Conservation (phyloP, 2,797 vertebrate species). For the Fistularia tabacaria region DNA sequence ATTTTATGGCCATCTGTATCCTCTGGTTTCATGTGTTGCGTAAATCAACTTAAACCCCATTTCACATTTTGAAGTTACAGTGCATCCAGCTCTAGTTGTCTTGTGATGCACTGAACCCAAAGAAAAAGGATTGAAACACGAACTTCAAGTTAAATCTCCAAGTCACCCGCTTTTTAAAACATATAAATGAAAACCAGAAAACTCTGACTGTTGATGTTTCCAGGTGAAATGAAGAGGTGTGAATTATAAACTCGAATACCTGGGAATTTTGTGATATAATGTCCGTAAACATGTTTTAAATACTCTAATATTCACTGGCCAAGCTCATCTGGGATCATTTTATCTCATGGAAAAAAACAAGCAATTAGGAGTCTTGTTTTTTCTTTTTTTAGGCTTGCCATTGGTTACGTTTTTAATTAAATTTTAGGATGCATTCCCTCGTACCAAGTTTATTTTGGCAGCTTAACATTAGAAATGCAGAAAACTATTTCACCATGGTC, state of each 20-base stretch:
- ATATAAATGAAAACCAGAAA: no score
- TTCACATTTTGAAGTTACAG: neutral
- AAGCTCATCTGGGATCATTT: conserved; percentile 34
- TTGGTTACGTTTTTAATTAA: no score
- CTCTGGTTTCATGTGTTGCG: conserved; percentile 21
- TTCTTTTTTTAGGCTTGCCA: no score
- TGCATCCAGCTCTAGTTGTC: conserved; percentile 7
- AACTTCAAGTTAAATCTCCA: conserved; percentile 1
- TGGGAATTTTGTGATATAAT: conserved; percentile 32
- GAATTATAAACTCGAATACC: conserved; percentile 18
- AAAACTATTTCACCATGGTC: no score
- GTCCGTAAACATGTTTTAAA: conserved; percentile 27
- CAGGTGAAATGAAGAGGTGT: conserved; percentile 24
- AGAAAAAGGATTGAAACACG: neutral
- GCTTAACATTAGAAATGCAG: no score
- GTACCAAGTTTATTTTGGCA: no score
- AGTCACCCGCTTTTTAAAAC: conserved; percentile 6
- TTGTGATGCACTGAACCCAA: conserved; percentile 1
- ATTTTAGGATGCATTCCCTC: no score
- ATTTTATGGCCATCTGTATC: conserved; percentile 36
- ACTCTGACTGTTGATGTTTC: neutral
- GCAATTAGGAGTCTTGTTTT: neutral
- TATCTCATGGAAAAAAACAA: conserved; percentile 4
- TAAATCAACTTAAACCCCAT: neutral
- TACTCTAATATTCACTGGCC: conserved; percentile 7